Evolutionary conservation across 1,140 invertebrate genomes (phyloP).

Genomic region (Leptoteleia sp.): DNA sequence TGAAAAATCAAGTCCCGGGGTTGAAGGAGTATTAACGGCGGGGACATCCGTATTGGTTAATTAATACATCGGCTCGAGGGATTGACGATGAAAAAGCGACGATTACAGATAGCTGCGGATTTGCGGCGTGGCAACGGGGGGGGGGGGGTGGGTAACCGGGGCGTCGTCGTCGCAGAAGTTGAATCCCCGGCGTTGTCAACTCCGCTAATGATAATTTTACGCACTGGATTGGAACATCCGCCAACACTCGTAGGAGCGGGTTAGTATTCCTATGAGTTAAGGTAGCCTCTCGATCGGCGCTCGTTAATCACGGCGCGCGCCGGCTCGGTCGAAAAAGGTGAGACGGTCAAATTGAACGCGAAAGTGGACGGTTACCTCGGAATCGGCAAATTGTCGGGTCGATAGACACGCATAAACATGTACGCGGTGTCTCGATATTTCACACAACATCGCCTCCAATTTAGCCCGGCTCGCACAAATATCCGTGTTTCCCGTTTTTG

Average conservation of each 20-base stretch:
- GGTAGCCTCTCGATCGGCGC: conserved; percentile 36
- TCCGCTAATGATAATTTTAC: conserved; percentile 57
- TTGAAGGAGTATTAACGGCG: not conserved
- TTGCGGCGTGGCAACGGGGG: conserved; percentile 25
- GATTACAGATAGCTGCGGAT: conserved; percentile 30
- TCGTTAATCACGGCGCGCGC: conserved; percentile 59
- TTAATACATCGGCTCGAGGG: conserved; percentile 26
- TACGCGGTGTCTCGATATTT: conserved; percentile 55
- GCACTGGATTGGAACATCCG: conserved; percentile 51
- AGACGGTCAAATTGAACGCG: conserved; percentile 44
- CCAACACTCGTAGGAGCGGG: conserved; percentile 53
- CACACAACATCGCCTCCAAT: conserved; percentile 49
- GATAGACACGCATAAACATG: conserved; percentile 50
- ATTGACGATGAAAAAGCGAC: conserved; percentile 25
- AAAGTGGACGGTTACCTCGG: conserved; percentile 61
- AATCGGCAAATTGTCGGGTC: conserved; percentile 69
- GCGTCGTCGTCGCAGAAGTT: conserved; percentile 46
- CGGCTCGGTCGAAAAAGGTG: conserved; percentile 49
- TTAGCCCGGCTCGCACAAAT: conserved; percentile 7
- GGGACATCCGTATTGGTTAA: conserved; percentile 31
- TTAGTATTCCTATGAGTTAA: conserved; percentile 56
- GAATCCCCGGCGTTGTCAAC: conserved; percentile 46
- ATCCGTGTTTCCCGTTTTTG: conserved; percentile 12
- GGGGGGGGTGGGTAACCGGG: conserved; percentile 22
- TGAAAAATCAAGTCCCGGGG: not conserved